Evolutionary conservation across 1,140 invertebrate genomes (phyloP).

Genomic region (Ditylenchus dipsaci): DNA sequence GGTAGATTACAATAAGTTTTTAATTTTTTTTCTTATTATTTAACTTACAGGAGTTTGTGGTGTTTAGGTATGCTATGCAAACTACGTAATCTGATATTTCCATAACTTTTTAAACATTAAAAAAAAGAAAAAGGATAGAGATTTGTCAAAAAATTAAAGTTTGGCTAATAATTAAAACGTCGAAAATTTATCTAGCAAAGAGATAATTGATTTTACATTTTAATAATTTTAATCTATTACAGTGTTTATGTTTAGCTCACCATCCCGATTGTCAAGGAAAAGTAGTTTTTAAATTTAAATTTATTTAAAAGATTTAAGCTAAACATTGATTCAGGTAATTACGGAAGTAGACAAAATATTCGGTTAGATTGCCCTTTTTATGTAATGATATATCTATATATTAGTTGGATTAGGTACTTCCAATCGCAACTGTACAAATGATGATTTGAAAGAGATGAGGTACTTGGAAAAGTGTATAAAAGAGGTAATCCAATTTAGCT

Average conservation of each 20-base stretch:
- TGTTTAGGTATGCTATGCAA: not conserved
- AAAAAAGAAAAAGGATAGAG: too few relatives aligned
- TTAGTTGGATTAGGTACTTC: conserved; percentile 30
- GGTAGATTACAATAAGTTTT: not conserved
- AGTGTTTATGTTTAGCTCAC: not conserved
- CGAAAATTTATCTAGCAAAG: not conserved
- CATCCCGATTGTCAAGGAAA: not conserved
- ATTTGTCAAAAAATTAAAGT: not conserved
- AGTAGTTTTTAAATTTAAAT: not conserved
- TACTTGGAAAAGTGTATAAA: conserved; percentile 72
- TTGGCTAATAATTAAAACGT: not conserved
- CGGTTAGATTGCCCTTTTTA: conserved; percentile 36
- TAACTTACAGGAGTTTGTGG: not conserved
- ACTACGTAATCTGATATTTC: too few relatives aligned
- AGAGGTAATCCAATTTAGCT: conserved; percentile 60
- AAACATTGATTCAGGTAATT: not conserved
- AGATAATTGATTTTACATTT: not conserved
- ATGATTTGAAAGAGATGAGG: conserved; percentile 65
- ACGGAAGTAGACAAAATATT: conserved; percentile 14
- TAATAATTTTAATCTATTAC: not conserved
- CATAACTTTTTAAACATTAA: too few relatives aligned
- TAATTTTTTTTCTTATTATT: not conserved
- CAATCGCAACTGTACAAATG: conserved; percentile 59
- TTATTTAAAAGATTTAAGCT: not conserved
- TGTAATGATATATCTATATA: not conserved